Evolutionary conservation across 2,113 vertebrate species (phyloP).

Genomic region (Chionomys nivalis): DNA sequence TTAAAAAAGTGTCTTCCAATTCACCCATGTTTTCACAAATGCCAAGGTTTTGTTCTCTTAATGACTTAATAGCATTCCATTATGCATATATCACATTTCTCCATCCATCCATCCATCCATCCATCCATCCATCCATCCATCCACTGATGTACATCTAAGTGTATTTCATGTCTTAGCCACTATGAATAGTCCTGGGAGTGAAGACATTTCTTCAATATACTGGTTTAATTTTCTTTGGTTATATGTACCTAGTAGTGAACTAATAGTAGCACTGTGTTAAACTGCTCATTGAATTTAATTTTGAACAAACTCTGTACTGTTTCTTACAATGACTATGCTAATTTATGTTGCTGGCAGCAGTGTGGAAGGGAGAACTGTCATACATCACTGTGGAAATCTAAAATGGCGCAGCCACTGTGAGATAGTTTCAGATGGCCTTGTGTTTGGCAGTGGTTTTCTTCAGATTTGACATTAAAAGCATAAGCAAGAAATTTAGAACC

Average conservation of each 20-base stretch:
- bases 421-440: neutral
- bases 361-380: neutral
- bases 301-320: neutral
- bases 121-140: neutral
- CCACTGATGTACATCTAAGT: neutral
- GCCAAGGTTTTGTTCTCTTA: neutral
- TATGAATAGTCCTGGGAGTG: neutral
- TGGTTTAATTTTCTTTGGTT: neutral
- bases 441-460: neutral
- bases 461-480: neutral
- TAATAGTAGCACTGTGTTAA: neutral
- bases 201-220: neutral
- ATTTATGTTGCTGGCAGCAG: neutral
- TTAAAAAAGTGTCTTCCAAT: neutral
- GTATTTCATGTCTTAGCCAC: neutral
- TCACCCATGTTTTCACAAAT: neutral
- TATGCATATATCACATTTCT: neutral
- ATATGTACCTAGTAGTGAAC: neutral
- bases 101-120: neutral
- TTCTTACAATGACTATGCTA: neutral
- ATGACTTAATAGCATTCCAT: neutral
- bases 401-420: neutral
- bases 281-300: neutral
- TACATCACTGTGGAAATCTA: no score
- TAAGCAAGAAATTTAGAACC: neutral